phyloP scores from a whole-genome alignment of 2,113 vertebrate genomes.

The Anguilla japonica region DNA sequence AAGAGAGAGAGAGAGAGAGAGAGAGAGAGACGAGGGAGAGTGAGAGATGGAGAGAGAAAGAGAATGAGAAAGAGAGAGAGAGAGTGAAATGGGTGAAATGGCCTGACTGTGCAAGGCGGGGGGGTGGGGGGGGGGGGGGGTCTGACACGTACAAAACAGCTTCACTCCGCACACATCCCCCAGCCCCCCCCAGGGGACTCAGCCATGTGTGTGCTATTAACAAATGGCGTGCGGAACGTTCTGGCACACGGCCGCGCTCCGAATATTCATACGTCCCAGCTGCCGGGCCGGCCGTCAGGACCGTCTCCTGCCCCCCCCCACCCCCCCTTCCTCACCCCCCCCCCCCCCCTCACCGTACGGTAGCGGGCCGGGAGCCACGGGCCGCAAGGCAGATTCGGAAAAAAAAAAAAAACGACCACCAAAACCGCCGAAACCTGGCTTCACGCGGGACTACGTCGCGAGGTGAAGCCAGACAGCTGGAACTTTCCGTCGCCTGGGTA shows the following conservation, averaged over 20 bases:
- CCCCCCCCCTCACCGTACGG: neutral
- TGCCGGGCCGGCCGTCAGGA: neutral
- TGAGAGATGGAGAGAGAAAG: neutral
- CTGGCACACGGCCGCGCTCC: constrained; percentile 30
- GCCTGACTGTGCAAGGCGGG: neutral
- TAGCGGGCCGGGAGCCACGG: neutral
- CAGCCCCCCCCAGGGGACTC: constrained; percentile 61
- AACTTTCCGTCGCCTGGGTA: neutral
- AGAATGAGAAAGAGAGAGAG: neutral
- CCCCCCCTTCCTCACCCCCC: too few relatives aligned
- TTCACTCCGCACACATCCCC: constrained; percentile 62
- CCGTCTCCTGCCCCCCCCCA: neutral
- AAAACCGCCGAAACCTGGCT: neutral
- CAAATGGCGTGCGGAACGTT: constrained; percentile 53
- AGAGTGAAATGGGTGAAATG: neutral
- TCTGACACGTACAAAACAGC: constrained; percentile 49
- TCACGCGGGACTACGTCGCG: neutral
- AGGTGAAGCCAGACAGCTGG: neutral
- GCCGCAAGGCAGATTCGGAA: neutral
- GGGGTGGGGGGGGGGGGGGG: neutral
- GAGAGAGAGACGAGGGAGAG: too few relatives aligned
- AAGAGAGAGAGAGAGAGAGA: neutral
- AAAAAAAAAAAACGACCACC: neutral
- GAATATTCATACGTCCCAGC: constrained; percentile 59
- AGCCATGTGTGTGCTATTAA: constrained; percentile 70